Evolutionary conservation across 64 coral and sea anemone species (phyloP).

Genomic region (Actinia equina): DNA sequence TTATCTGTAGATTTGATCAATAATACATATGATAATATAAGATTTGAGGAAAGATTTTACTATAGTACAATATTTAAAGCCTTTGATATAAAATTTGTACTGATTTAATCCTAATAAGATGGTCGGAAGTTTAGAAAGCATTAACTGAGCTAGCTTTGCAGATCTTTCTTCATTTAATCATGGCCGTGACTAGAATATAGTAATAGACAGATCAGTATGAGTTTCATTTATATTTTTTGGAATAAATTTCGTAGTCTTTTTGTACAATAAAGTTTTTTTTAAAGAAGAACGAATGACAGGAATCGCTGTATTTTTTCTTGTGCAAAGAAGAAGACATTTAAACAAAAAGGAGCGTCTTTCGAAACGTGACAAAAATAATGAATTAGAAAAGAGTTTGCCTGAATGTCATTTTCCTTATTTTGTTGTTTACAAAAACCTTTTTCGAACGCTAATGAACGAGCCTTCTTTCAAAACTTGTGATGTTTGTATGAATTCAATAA

Average conservation of each 20-base stretch:
- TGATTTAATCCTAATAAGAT: too few species aligned
- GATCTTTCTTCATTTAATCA: not conserved
- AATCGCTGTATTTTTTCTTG: not conserved
- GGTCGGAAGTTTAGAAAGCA: not conserved
- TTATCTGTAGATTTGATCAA: too few species aligned
- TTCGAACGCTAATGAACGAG: not conserved
- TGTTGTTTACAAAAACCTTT: not conserved
- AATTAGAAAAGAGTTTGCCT: not conserved
- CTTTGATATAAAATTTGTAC: not conserved
- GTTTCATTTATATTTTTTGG: not conserved
- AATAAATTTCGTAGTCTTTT: not conserved
- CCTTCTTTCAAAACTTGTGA: not conserved
- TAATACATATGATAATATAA: too few species aligned
- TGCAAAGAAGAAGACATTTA: not conserved
- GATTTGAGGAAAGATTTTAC: too few species aligned
- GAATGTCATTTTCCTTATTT: not conserved
- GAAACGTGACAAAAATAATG: not conserved
- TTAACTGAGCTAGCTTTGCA: not conserved
- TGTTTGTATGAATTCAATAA: slow-evolving; percentile 8
- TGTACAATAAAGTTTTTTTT: not conserved
- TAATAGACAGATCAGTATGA: not conserved
- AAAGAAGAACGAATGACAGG: not conserved
- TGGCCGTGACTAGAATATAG: not conserved
- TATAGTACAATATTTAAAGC: not conserved
- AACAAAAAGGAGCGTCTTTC: not conserved